Conservation (phyloP, 2,888 invertebrate genomes). For the Watsonalla binaria region DNA sequence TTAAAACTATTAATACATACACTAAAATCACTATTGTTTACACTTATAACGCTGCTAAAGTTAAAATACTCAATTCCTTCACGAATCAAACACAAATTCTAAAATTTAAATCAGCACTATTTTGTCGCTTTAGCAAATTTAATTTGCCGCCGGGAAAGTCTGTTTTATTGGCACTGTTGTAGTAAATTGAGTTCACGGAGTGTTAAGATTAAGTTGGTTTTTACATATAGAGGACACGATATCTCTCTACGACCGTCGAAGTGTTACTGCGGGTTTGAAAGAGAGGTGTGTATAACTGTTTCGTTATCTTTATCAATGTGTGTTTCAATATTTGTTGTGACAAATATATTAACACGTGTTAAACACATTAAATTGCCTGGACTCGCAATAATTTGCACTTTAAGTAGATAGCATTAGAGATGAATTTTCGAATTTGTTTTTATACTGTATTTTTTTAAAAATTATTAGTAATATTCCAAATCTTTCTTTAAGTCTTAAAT, state of each 20-base stretch:
- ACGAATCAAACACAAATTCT: neutral
- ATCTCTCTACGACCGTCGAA: neutral
- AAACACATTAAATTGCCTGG: neutral
- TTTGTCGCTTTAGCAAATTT: neutral
- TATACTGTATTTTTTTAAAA: too few relatives aligned
- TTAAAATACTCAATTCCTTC: neutral
- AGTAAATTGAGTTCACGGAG: neutral
- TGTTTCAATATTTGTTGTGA: neutral
- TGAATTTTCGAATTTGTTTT: too few relatives aligned
- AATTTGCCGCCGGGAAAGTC: neutral
- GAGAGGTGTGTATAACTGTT: neutral
- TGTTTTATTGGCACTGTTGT: neutral
- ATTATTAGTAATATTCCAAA: too few relatives aligned
- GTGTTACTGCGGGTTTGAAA: neutral
- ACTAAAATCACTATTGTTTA: neutral
- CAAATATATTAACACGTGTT: neutral
- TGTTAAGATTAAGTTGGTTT: neutral
- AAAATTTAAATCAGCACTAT: neutral
- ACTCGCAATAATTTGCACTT: too few relatives aligned
- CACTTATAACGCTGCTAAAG: neutral
- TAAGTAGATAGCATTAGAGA: too few relatives aligned
- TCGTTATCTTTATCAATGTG: neutral
- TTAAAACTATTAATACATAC: neutral
- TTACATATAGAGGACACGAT: neutral
- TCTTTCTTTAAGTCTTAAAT: too few relatives aligned